phyloP scores from a whole-genome alignment of 2,797 vertebrate genomes.

The Rhynchonycteris naso region DNA sequence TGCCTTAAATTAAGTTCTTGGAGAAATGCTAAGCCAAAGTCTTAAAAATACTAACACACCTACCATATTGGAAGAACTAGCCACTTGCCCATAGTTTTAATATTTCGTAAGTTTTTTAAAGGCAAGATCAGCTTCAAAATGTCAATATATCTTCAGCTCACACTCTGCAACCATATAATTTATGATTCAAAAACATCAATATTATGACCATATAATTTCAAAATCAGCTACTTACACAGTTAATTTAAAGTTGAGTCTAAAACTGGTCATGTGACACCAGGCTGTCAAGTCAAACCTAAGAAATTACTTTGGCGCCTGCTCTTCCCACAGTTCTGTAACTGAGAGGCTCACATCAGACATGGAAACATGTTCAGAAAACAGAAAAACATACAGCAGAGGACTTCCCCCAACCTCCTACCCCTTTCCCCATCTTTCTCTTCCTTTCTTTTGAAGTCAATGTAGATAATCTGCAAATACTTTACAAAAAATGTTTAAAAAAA shows the following conservation, averaged over 20 bases:
- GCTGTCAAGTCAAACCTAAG: not conserved
- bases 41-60: slow-evolving; percentile 76
- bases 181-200: not conserved
- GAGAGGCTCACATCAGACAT: not conserved
- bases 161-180: not conserved
- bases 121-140: not conserved
- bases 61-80: slow-evolving; percentile 68
- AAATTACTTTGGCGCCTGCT: not conserved
- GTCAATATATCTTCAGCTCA: not conserved
- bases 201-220: not conserved
- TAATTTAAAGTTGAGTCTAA: not conserved
- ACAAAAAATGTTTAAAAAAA: no score
- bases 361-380: not conserved
- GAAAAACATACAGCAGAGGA: not conserved
- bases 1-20: slow-evolving; percentile 80
- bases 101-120: not conserved
- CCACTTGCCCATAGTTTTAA: slow-evolving; percentile 72
- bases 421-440: not conserved
- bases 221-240: not conserved
- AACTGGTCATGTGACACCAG: not conserved
- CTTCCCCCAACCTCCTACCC: rapidly evolving
- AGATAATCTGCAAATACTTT: not conserved
- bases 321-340: not conserved
- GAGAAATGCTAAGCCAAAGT: slow-evolving; percentile 79
- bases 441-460: not conserved